A percentile compares a stretch with the other conserved stretches of the same genome.
Conservation (phyloP, 2,797 vertebrate species). For the Steatocranus sp. region DNA sequence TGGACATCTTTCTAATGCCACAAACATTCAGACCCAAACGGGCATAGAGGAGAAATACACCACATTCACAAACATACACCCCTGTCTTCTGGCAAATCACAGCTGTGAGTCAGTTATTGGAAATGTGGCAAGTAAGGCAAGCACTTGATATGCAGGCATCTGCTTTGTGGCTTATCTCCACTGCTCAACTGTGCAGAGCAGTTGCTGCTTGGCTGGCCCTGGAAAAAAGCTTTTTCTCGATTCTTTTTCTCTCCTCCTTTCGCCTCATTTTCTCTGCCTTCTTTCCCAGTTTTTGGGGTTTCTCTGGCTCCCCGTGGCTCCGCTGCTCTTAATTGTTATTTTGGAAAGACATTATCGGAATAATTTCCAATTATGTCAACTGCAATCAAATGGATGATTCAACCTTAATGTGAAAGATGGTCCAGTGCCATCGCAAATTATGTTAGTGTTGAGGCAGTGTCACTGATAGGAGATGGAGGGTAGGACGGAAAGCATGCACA, state of each 20-base stretch:
- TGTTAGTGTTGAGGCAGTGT: background rate
- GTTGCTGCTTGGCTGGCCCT: conserved; percentile 70
- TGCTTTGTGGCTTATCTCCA: conserved; percentile 75
- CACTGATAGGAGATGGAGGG: background rate
- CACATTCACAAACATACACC: conserved; percentile 4
- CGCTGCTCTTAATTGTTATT: conserved; percentile 54
- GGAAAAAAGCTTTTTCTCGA: conserved; percentile 18
- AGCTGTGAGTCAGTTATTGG: conserved; percentile 64
- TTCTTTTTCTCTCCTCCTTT: background rate
- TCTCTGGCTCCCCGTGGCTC: conserved; percentile 10
- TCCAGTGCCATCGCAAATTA: conserved; percentile 29
- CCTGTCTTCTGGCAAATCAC: conserved; percentile 40
- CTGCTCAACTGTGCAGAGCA: conserved; percentile 72
- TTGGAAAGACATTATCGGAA: conserved; percentile 52
- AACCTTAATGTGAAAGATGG: conserved; percentile 48
- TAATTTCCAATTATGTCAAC: conserved; percentile 59
- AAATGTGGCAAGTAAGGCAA: conserved; percentile 65
- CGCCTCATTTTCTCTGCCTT: conserved; percentile 11
- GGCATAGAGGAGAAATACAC: background rate
- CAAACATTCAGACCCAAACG: background rate
- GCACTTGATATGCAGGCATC: conserved; percentile 72
- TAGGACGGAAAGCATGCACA: background rate
- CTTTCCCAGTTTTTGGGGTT: background rate
- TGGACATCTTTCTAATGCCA: conserved; percentile 16
- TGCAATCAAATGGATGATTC: conserved; percentile 69